A percentile compares a stretch with the other conserved stretches of the same genome.
Evolutionary conservation across 1,140 invertebrate genomes (phyloP).

Genomic region (Globodera ellingtonae): DNA sequence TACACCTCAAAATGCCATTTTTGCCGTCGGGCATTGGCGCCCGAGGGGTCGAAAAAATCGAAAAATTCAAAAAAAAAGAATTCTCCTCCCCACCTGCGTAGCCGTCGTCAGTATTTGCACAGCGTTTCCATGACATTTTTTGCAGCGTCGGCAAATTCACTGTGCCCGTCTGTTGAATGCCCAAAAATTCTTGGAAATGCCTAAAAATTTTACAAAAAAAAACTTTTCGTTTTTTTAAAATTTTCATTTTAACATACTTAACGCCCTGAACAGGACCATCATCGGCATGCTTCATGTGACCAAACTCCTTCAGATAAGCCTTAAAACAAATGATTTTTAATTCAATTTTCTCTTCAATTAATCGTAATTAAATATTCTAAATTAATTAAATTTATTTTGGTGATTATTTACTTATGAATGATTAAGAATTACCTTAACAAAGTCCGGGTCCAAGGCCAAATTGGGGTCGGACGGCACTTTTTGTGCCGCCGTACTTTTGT

Average conservation of each 20-base stretch:
- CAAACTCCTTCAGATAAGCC: constrained; percentile 34
- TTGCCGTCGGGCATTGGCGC: too few relatives aligned
- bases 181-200: constrained; percentile 45
- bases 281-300: constrained; percentile 2
- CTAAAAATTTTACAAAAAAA: constrained; percentile 37
- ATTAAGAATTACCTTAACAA: not conserved
- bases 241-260: constrained; percentile 3
- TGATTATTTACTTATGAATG: not conserved
- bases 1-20: too few relatives aligned
- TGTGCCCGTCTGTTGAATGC: constrained; percentile 29
- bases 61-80: too few relatives aligned
- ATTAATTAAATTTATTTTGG: not conserved
- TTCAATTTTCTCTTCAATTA: constrained; percentile 11
- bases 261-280: not conserved
- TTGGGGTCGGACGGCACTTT: not conserved
- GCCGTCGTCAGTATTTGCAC: constrained; percentile 33
- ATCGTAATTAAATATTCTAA: constrained; percentile 2
- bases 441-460: not conserved
- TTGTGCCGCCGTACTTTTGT: not conserved
- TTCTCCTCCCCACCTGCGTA: not conserved
- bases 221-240: constrained; percentile 1
- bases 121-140: constrained; percentile 45
- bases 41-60: too few relatives aligned
- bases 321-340: not conserved
- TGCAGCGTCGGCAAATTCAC: constrained; percentile 28